Percentiles rank a stretch among this genome's conserved stretches.
Evolutionary conservation across 1,140 invertebrate genomes (phyloP).

Genomic region (Chlorops oryzae): DNA sequence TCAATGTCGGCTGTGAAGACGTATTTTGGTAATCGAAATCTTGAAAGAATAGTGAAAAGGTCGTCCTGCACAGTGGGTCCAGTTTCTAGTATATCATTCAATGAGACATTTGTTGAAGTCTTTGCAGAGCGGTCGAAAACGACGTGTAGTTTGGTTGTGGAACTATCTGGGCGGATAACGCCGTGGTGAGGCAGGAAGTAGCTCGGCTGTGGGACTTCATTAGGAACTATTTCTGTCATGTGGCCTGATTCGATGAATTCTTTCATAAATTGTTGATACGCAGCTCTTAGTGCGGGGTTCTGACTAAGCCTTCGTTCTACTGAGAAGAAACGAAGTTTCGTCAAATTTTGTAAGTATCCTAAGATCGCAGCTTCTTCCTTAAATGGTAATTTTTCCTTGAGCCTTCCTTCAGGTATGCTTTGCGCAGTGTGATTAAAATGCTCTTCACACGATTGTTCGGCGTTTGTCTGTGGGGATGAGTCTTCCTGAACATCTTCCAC

Average conservation of each 20-base stretch:
- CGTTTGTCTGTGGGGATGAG: no score
- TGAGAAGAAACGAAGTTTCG: no score
- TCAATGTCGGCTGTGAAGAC: background rate
- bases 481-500: no score
- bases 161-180: constrained; percentile 4
- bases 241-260: constrained; percentile 8
- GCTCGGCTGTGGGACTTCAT: background rate
- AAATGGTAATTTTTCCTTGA: no score
- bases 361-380: no score
- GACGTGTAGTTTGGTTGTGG: constrained; percentile 26
- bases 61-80: background rate
- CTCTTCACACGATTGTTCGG: no score
- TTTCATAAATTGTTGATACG: constrained; percentile 7
- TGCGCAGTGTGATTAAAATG: no score
- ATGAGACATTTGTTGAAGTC: constrained; percentile 17
- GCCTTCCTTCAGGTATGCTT: no score
- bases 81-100: constrained; percentile 37
- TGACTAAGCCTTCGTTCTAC: background rate
- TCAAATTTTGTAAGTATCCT: no score
- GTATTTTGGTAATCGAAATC: background rate
- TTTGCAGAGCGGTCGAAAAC: constrained; percentile 31
- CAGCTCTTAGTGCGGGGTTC: background rate
- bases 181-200: constrained; percentile 13
- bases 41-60: background rate
- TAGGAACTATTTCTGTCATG: constrained; percentile 10